Conservation (phyloP, 2,113 vertebrate species). For the Amphilophus citrinellus region DNA sequence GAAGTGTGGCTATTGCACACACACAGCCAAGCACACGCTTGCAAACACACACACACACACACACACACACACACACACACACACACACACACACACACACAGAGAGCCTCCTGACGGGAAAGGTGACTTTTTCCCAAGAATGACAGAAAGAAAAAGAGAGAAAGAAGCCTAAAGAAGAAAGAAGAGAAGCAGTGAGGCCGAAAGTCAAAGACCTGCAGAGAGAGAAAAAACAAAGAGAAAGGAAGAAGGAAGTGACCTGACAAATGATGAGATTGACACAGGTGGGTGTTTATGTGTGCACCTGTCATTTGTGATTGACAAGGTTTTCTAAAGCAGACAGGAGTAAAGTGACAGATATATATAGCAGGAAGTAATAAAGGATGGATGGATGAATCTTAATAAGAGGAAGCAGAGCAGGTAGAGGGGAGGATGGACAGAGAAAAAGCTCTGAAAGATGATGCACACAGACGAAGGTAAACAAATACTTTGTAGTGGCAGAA, state of each 20-base stretch:
- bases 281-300: background rate
- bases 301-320: conserved; percentile 1
- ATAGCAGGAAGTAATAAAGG: background rate
- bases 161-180: background rate
- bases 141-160: background rate
- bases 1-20: conserved; percentile 23
- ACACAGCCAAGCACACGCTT: background rate
- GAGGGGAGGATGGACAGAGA: background rate
- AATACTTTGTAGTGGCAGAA: background rate
- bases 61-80: conserved; percentile 14
- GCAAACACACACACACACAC: background rate
- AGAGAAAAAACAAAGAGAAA: background rate
- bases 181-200: background rate
- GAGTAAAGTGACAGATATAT: background rate
- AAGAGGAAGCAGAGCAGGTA: background rate
- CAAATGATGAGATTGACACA: background rate
- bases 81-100: conserved; percentile 24
- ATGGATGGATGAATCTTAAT: background rate
- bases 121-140: conserved; percentile 53
- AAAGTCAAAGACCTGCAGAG: background rate
- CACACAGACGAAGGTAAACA: background rate
- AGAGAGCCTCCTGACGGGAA: conserved; percentile 38
- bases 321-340: background rate
- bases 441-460: background rate
- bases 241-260: background rate